These are phyloP conservation scores for Aphelenchoides besseyi DNA, from an alignment of 1,140 invertebrate genomes.

Conservation along the genomic window DNA sequence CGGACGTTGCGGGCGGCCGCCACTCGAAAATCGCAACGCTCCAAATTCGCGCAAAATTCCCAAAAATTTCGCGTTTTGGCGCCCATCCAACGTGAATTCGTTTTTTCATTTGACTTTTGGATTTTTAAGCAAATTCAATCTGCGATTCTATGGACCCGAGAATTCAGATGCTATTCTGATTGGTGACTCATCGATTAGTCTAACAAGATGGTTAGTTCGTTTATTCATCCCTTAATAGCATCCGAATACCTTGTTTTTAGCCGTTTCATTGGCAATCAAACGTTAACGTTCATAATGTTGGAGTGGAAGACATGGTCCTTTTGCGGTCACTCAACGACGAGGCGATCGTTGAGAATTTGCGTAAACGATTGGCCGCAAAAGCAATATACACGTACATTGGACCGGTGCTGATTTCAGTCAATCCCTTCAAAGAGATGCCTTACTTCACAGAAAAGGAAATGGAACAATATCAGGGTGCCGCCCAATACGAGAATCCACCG, in stretches of 20 bases:
- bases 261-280: conserved; percentile 72
- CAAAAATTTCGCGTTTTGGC: too few species aligned
- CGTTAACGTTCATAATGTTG: conserved; percentile 72
- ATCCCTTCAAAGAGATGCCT: conserved; percentile 75
- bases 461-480: conserved; percentile 74
- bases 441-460: conserved; percentile 74
- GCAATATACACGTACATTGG: conserved; percentile 79
- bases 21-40: too few species aligned
- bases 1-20: too few species aligned
- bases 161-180: too few species aligned
- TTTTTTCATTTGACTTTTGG: too few species aligned
- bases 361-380: conserved; percentile 74
- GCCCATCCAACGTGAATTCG: too few species aligned
- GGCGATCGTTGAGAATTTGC: conserved; percentile 74
- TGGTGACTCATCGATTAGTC: too few species aligned
- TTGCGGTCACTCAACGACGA: conserved; percentile 72
- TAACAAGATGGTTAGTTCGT: too few species aligned
- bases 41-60: too few species aligned
- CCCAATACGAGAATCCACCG: conserved; percentile 75
- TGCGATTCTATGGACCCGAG: too few species aligned
- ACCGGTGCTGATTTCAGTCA: conserved; percentile 75
- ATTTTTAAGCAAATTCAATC: too few species aligned
- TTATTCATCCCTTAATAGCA: too few species aligned
- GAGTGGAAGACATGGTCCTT: conserved; percentile 79
- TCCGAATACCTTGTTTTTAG: background rate